Percentiles rank a stretch among this genome's conserved stretches.
Evolutionary conservation across 2,113 vertebrate genomes (phyloP).

Genomic region (Bucco capensis): DNA sequence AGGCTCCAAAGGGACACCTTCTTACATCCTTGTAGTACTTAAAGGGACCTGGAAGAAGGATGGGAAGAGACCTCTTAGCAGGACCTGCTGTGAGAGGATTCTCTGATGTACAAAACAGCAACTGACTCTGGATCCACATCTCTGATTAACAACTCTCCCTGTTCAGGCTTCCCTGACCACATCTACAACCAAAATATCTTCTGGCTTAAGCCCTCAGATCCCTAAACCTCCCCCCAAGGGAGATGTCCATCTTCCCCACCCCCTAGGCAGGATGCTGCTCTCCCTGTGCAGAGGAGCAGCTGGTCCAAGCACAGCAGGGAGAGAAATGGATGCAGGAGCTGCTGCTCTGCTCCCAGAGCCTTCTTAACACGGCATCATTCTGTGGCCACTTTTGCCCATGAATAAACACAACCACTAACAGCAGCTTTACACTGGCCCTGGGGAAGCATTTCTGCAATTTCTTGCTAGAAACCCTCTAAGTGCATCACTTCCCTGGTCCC

Average conservation of each 20-base stretch:
- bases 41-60: no score
- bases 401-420: background rate
- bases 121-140: no score
- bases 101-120: no score
- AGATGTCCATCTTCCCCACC: background rate
- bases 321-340: rapidly evolving
- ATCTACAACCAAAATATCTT: background rate
- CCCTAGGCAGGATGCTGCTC: background rate
- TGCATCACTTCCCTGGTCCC: background rate
- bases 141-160: no score
- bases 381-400: background rate
- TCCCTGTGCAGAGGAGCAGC: background rate
- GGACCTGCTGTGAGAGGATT: no score
- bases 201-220: background rate
- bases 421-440: background rate
- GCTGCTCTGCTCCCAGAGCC: background rate
- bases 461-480: slow-evolving; percentile 35
- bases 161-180: no score
- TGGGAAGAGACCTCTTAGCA: no score
- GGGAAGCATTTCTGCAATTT: background rate
- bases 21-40: no score
- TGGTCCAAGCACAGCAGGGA: background rate
- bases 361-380: background rate
- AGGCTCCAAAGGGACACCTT: no score
- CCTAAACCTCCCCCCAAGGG: no score